These are phyloP conservation scores for Steinernema feltiae DNA, from an alignment of 1,140 invertebrate genomes.

Conservation along the genomic window DNA sequence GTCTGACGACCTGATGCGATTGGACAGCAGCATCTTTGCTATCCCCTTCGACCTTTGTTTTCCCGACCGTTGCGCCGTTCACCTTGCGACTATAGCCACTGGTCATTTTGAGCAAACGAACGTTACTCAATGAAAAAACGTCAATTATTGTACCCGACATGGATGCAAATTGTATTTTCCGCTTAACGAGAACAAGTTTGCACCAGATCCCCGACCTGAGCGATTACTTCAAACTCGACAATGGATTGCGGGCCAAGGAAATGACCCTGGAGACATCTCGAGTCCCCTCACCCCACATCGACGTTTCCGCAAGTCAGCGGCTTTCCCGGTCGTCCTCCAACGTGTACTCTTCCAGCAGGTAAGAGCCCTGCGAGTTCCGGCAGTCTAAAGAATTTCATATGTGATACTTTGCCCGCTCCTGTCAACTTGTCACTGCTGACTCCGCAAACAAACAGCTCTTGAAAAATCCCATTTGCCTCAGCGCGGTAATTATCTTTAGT, in stretches of 20 bases:
- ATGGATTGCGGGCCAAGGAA: not conserved
- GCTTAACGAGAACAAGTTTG: not conserved
- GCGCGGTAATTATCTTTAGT: not conserved
- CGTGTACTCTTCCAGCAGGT: not conserved
- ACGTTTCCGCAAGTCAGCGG: not conserved
- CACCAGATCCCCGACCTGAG: slow-evolving; percentile 1
- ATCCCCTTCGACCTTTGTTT: slow-evolving; percentile 2
- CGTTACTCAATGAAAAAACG: not conserved
- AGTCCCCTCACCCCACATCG: not conserved
- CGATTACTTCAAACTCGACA: slow-evolving; percentile 1
- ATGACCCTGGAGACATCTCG: not conserved
- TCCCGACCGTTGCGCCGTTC: not conserved
- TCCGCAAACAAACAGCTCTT: not conserved
- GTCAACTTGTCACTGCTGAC: not conserved
- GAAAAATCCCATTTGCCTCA: not conserved
- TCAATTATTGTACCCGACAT: not conserved
- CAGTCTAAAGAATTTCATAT: no score
- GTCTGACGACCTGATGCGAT: not conserved
- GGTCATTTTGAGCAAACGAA: not conserved
- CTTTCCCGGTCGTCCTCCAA: not conserved
- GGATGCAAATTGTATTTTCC: slow-evolving; percentile 1
- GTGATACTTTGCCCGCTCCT: not conserved
- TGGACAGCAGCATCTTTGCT: not conserved
- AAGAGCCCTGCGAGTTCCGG: no score
- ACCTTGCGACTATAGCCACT: not conserved